A percentile compares a stretch with the other conserved stretches of the same genome.
These are phyloP conservation scores for Caenorhabditis panamensis DNA, from an alignment of 2,888 invertebrate genomes.

Conservation along the genomic window DNA sequence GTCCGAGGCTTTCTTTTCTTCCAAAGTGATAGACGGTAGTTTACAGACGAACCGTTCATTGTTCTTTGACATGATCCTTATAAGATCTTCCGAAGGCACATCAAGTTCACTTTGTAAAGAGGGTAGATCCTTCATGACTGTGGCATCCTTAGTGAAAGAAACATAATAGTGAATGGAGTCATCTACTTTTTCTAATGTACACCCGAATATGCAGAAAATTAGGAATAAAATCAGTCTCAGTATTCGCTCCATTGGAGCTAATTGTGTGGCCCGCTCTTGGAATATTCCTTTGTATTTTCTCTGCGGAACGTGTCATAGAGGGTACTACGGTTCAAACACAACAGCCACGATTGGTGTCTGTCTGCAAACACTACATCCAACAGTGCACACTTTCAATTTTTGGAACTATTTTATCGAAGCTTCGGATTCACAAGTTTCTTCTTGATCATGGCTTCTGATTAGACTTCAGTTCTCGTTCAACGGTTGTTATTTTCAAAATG, in stretches of 20 bases:
- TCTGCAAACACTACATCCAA: conserved; percentile 44
- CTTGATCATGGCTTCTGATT: neutral
- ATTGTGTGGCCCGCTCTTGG: too few relatives aligned
- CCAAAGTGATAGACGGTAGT: conserved; percentile 48
- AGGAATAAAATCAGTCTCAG: neutral
- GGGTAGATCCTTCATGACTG: conserved; percentile 9
- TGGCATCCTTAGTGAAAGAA: conserved; percentile 51
- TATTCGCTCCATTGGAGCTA: neutral
- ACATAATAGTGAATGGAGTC: conserved; percentile 64
- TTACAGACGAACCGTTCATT: conserved; percentile 61
- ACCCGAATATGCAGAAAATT: neutral
- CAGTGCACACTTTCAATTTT: conserved; percentile 44
- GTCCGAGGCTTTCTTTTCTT: conserved; percentile 24
- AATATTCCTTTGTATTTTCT: too few relatives aligned
- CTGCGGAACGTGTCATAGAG: neutral
- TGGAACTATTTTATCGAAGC: conserved; percentile 20
- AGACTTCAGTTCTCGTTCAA: too few relatives aligned
- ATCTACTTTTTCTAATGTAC: conserved; percentile 47
- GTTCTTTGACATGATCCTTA: conserved; percentile 49
- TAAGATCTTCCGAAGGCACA: conserved; percentile 28
- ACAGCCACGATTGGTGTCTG: conserved; percentile 3
- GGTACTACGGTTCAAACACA: neutral
- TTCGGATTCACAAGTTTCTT: neutral
- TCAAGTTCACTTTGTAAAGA: conserved; percentile 2
- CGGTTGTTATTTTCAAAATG: conserved; percentile 60